These are phyloP conservation scores for Aleiodes testaceus DNA, from an alignment of 2,888 invertebrate genomes.

Conservation along the genomic window DNA sequence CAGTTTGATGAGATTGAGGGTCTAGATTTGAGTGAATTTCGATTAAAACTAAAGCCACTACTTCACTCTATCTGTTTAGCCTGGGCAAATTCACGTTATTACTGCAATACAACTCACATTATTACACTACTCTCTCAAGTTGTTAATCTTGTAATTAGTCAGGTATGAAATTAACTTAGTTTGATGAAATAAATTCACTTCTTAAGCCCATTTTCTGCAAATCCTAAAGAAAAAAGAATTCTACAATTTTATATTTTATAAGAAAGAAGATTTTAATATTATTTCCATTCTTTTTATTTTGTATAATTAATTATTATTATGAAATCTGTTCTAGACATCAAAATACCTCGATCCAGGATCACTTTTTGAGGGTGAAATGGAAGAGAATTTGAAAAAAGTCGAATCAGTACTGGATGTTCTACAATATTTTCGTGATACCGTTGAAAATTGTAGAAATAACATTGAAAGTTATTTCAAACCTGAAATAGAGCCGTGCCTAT, in stretches of 20 bases:
- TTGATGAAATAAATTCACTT: too few species aligned
- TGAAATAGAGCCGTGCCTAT: conserved; percentile 77
- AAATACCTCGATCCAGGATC: conserved; percentile 84
- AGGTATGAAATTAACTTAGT: conserved; percentile 68
- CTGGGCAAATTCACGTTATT: conserved; percentile 90
- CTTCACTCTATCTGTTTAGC: conserved; percentile 87
- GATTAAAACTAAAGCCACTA: conserved; percentile 78
- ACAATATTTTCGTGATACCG: conserved; percentile 75
- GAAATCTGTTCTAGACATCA: conserved; percentile 74
- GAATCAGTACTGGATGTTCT: conserved; percentile 74
- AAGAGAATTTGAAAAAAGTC: conserved; percentile 81
- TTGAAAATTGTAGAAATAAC: conserved; percentile 75
- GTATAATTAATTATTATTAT: background rate
- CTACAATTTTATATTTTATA: too few species aligned
- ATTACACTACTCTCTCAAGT: conserved; percentile 85
- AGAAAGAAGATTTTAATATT: too few species aligned
- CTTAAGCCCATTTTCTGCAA: too few species aligned
- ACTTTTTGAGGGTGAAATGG: conserved; percentile 90
- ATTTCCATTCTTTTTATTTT: background rate
- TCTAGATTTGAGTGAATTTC: conserved; percentile 80
- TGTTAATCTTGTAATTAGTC: conserved; percentile 86
- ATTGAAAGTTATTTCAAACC: conserved; percentile 76
- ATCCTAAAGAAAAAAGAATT: too few species aligned
- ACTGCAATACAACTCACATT: conserved; percentile 77
- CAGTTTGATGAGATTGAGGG: conserved; percentile 83